Base-by-base conservation (phyloP, 2,888 invertebrate genomes). In the Autographa gamma region DNA sequence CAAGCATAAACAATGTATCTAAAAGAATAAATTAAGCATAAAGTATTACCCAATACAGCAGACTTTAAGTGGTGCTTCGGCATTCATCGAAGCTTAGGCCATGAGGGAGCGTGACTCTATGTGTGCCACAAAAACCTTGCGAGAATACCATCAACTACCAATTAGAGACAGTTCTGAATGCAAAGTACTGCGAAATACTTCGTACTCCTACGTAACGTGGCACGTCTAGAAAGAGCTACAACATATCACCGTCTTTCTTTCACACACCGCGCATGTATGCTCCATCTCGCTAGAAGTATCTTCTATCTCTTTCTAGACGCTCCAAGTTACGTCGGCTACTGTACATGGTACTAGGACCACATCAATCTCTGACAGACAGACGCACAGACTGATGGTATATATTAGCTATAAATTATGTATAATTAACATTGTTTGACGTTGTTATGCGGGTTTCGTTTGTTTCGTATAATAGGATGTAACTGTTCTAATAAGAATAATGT, bases 381-480 rank as follows among this genome's bases (percentile, higher is more conserved):
- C 78, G 79, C 64, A 73, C 89, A 86, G 82, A 88, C 87, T 86
- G 89, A 89, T 87, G 87, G 90, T 87, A 90, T 91, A 90, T 88
- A 89, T 91, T 90, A 90, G 85, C 89, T 73, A 90, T 91, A 91
- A 90, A 91, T 89, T 85, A 82, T 82, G 58, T 80, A 82, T 82
- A 82, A 82, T 82, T 79, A 82, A 76, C 82, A 82, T 90, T 83
- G 87, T 90, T 87, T 89, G 88, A 87, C 83, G 79, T 83, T 84
- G 61, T 41, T 14, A 2, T 41, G 60, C 63, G 75, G 72, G 31
- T 63, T 64, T 66, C 67, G 60, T 62, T 61, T 68, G 31, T 60
- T 66, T 25, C 11, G 13, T 56, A 56, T 56, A 56, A 56, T 25
- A 56, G 5, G n/a, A 48, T 48, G 16, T n/a, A 48, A 48, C 48